Evolutionary conservation across 1,140 invertebrate genomes (phyloP).

Genomic region (Atta cephalotes): DNA sequence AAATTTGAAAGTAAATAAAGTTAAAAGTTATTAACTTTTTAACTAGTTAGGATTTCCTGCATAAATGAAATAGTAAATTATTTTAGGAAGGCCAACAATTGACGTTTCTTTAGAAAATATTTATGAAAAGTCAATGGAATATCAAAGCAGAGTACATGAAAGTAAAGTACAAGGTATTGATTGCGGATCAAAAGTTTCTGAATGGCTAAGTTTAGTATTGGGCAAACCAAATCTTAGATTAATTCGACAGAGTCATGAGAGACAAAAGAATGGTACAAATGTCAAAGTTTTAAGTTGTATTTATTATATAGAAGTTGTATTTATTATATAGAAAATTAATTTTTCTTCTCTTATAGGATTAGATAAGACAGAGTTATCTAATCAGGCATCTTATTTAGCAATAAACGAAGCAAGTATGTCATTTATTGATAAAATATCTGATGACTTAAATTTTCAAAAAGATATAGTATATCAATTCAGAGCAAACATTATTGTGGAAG

Average conservation of each 20-base stretch:
- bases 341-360: slow-evolving; percentile 72
- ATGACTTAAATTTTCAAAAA: slow-evolving; percentile 85
- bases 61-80: background rate
- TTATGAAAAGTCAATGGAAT: slow-evolving; percentile 69
- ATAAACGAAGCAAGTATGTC: slow-evolving; percentile 92
- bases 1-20: no score
- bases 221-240: slow-evolving; percentile 89
- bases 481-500: slow-evolving; percentile 90
- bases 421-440: slow-evolving; percentile 88
- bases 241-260: slow-evolving; percentile 87
- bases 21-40: no score
- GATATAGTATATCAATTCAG: slow-evolving; percentile 89
- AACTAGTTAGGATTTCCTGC: no score
- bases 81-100: slow-evolving; percentile 86
- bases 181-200: slow-evolving; percentile 92
- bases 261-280: slow-evolving; percentile 68
- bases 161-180: slow-evolving; percentile 93
- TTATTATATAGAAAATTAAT: background rate
- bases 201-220: slow-evolving; percentile 92
- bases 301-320: background rate
- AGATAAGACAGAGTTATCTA: slow-evolving; percentile 88
- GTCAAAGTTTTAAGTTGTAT: background rate
- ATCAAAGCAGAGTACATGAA: slow-evolving; percentile 93
- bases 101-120: slow-evolving; percentile 83
- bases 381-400: slow-evolving; percentile 95